Conservation (phyloP, 2,888 invertebrate species). For the Lucinisca nassula region DNA sequence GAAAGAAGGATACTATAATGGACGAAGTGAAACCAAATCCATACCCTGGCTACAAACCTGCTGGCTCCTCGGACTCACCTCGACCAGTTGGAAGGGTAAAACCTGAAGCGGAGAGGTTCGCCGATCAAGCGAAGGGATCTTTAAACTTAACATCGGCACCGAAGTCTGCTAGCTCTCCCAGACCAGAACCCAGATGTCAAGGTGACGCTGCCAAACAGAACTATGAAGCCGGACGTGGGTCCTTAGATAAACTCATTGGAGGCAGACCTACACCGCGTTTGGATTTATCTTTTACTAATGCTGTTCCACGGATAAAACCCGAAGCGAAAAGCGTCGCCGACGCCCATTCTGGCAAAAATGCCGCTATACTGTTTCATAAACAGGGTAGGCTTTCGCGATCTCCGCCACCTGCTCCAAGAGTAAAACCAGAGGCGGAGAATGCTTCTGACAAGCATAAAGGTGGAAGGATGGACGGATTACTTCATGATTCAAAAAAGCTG, state of each 20-base stretch:
- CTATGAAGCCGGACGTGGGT: slow-evolving; percentile 76
- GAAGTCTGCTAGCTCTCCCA: slow-evolving; percentile 68
- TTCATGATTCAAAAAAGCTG: slow-evolving; percentile 75
- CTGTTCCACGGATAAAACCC: slow-evolving; percentile 77
- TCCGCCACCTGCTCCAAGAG: slow-evolving; percentile 69
- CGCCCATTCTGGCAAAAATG: slow-evolving; percentile 70
- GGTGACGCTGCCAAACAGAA: slow-evolving; percentile 75
- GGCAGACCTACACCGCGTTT: slow-evolving; percentile 75
- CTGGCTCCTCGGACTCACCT: slow-evolving; percentile 71
- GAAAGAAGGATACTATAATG: neutral
- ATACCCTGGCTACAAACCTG: slow-evolving; percentile 82
- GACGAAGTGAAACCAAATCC: slow-evolving; percentile 48
- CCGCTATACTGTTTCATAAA: slow-evolving; percentile 70
- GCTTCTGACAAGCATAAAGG: slow-evolving; percentile 73
- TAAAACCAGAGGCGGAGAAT: slow-evolving; percentile 75
- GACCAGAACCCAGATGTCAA: slow-evolving; percentile 77
- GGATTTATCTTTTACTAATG: slow-evolving; percentile 39
- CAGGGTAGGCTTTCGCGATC: slow-evolving; percentile 72
- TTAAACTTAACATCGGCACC: slow-evolving; percentile 73
- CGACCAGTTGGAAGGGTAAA: slow-evolving; percentile 76
- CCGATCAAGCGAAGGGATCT: slow-evolving; percentile 77
- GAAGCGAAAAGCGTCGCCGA: slow-evolving; percentile 79
- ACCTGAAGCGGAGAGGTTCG: slow-evolving; percentile 81
- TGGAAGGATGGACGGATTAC: slow-evolving; percentile 74
- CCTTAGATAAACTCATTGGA: slow-evolving; percentile 74